Evolutionary conservation across 2,888 invertebrate genomes (phyloP).

Genomic region (Lycaena phlaeas): DNA sequence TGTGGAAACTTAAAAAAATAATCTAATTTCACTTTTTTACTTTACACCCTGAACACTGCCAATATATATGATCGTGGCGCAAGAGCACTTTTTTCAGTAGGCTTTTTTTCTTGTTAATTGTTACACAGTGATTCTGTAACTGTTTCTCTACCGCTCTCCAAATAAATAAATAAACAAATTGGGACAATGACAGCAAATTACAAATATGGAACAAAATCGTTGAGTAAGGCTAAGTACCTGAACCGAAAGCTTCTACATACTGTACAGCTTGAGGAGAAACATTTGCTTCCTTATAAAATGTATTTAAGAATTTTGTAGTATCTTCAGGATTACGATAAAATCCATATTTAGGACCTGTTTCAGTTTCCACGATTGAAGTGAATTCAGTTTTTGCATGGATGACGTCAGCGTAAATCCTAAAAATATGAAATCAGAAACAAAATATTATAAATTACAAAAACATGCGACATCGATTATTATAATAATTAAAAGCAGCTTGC

Average conservation of each 20-base stretch:
- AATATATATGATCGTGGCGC: not conserved
- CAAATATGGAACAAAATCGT: not conserved
- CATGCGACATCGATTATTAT: not conserved
- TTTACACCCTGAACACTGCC: too few species aligned
- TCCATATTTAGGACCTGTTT: conserved; percentile 22
- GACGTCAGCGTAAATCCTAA: conserved; percentile 32
- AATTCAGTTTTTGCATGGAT: conserved; percentile 27
- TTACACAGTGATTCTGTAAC: not conserved
- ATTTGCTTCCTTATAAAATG: conserved; percentile 69
- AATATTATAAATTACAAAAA: too few species aligned
- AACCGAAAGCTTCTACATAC: conserved; percentile 80
- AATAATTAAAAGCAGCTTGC: not conserved
- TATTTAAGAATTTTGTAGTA: conserved; percentile 26
- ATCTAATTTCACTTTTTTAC: too few species aligned
- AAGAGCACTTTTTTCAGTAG: not conserved
- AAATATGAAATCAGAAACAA: too few species aligned
- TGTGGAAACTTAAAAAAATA: too few species aligned
- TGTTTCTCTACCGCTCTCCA: not conserved
- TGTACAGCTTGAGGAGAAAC: conserved; percentile 70
- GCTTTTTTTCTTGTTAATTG: not conserved
- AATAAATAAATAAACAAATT: not conserved
- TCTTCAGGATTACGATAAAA: conserved; percentile 23
- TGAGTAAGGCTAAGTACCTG: conserved; percentile 43
- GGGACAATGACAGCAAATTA: too few species aligned
- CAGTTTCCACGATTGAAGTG: conserved; percentile 14